These are phyloP conservation scores for Poeciliopsis occidentalis DNA, from an alignment of 2,113 vertebrate genomes.

Conservation along the genomic window DNA sequence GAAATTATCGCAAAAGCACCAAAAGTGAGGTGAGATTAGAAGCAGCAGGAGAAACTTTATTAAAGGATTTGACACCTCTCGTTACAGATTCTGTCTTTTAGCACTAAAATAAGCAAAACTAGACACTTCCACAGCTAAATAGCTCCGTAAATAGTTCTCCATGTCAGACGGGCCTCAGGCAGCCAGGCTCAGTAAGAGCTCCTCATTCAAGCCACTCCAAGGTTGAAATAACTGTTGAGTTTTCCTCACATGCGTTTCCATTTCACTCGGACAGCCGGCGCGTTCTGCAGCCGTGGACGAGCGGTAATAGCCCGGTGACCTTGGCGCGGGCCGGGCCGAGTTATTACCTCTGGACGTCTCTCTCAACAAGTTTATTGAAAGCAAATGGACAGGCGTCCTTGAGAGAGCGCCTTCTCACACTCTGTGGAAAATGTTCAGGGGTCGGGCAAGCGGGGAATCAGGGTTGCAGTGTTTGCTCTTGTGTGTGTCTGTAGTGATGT, in stretches of 20 bases:
- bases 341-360: constrained; percentile 65
- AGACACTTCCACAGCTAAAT: not conserved
- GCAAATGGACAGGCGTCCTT: constrained; percentile 65
- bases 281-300: constrained; percentile 59
- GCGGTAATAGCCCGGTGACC: constrained; percentile 64
- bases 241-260: constrained; percentile 44
- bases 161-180: not conserved
- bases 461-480: constrained; percentile 37
- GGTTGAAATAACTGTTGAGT: constrained; percentile 30
- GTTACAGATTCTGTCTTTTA: not conserved
- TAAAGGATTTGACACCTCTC: not conserved
- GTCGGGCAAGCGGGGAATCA: constrained; percentile 10
- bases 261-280: constrained; percentile 61
- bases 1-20: not conserved
- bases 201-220: constrained; percentile 4
- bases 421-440: constrained; percentile 56
- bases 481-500: constrained; percentile 18
- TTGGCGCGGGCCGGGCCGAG: constrained; percentile 44
- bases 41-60: not conserved
- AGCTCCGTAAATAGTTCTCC: not conserved
- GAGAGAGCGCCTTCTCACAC: constrained; percentile 62
- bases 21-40: not conserved
- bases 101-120: not conserved
- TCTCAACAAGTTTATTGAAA: constrained; percentile 74
- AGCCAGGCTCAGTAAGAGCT: constrained; percentile 1